These are phyloP conservation scores for Holcopasites calliopsidis DNA, from an alignment of 1,140 invertebrate genomes.

Conservation along the genomic window DNA sequence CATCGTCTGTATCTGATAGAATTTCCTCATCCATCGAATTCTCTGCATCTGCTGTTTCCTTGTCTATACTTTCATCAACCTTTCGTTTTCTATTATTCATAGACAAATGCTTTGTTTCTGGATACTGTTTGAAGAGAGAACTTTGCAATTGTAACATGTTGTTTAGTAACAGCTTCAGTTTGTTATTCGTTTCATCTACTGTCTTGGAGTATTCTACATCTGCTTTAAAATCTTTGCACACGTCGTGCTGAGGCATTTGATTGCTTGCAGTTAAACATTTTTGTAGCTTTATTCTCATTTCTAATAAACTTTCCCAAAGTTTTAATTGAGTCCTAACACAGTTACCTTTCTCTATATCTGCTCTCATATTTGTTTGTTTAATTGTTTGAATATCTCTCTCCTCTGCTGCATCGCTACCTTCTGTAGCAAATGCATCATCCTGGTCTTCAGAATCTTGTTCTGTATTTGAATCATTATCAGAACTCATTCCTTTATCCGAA, in stretches of 20 bases:
- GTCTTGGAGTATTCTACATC: slow-evolving; percentile 80
- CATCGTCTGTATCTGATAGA: slow-evolving; percentile 78
- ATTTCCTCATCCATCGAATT: slow-evolving; percentile 80
- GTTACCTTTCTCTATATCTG: slow-evolving; percentile 88
- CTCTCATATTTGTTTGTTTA: slow-evolving; percentile 79
- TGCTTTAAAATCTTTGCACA: slow-evolving; percentile 78
- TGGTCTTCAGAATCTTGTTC: slow-evolving; percentile 65
- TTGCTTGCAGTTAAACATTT: slow-evolving; percentile 88
- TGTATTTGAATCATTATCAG: slow-evolving; percentile 36
- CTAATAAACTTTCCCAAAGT: slow-evolving; percentile 91
- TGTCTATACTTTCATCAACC: slow-evolving; percentile 49
- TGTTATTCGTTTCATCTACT: slow-evolving; percentile 79
- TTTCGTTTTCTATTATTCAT: slow-evolving; percentile 58
- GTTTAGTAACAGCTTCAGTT: slow-evolving; percentile 82
- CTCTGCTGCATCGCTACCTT: too few species aligned
- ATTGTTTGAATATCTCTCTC: slow-evolving; percentile 80
- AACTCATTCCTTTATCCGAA: slow-evolving; percentile 62
- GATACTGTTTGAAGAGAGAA: slow-evolving; percentile 82
- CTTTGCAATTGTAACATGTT: slow-evolving; percentile 83
- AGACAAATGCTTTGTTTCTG: slow-evolving; percentile 82
- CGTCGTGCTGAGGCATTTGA: slow-evolving; percentile 85
- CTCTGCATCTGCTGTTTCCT: slow-evolving; percentile 47
- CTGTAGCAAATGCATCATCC: slow-evolving; percentile 57
- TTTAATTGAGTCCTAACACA: slow-evolving; percentile 87
- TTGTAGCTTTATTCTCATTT: slow-evolving; percentile 91